phyloP scores from a whole-genome alignment of 2,797 vertebrate genomes.

The Enteromius fasciolatus region DNA sequence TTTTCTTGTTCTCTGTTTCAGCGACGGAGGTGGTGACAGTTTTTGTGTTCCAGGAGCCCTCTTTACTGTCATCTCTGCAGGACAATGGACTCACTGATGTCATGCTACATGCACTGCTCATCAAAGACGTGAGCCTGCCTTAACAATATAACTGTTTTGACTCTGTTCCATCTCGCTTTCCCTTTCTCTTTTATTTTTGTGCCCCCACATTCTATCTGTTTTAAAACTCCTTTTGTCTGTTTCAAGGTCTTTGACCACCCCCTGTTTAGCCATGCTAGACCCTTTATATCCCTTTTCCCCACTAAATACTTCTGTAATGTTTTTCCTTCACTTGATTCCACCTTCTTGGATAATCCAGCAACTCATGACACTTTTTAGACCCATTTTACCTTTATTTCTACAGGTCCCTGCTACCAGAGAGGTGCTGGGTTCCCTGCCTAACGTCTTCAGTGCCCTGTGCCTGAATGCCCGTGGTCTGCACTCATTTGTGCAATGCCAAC shows the following conservation, averaged over 20 bases:
- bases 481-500: slow-evolving; percentile 97
- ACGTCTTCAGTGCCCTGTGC: slow-evolving; percentile 95
- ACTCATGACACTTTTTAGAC: neutral
- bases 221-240: slow-evolving; percentile 28
- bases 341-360: neutral
- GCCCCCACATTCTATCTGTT: slow-evolving; percentile 25
- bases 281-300: neutral
- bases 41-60: slow-evolving; percentile 99
- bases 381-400: slow-evolving; percentile 61
- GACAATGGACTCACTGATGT: slow-evolving; percentile 97
- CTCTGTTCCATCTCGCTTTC: neutral
- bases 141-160: neutral
- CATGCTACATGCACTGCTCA: slow-evolving; percentile 96
- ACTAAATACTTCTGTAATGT: neutral
- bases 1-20: slow-evolving; percentile 65
- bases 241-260: slow-evolving; percentile 41
- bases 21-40: slow-evolving; percentile 98
- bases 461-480: slow-evolving; percentile 94
- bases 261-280: slow-evolving; percentile 9
- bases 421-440: slow-evolving; percentile 94
- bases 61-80: slow-evolving; percentile 93
- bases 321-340: neutral
- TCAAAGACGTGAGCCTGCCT: slow-evolving; percentile 91
- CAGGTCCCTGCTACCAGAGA: slow-evolving; percentile 96
- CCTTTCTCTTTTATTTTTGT: slow-evolving; percentile 1